phyloP scores from a whole-genome alignment of 2,797 vertebrate species.

The Capromys pilorides region DNA sequence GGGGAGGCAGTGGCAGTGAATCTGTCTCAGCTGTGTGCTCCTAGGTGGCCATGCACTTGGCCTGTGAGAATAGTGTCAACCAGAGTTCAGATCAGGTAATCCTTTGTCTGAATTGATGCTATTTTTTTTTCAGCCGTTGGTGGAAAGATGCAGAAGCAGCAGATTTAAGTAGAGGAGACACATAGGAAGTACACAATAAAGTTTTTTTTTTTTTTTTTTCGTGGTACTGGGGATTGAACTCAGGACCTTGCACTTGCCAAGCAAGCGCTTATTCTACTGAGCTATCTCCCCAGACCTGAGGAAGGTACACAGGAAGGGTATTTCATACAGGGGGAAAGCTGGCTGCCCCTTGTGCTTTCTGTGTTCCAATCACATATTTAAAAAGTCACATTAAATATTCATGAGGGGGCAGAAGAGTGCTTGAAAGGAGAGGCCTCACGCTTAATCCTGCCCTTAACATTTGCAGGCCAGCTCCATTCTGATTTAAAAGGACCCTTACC shows the following conservation, averaged over 20 bases:
- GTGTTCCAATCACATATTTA: not conserved
- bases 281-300: no score
- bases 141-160: conserved; percentile 4
- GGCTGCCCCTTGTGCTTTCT: not conserved
- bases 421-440: not conserved
- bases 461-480: not conserved
- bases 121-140: conserved; percentile 8
- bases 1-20: rapidly evolving
- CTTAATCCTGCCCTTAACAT: not conserved
- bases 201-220: no score
- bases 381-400: not conserved
- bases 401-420: not conserved
- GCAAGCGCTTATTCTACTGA: no score
- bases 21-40: not conserved
- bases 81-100: not conserved
- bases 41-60: not conserved
- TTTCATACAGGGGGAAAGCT: not conserved
- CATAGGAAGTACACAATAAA: not conserved
- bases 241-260: no score
- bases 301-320: not conserved
- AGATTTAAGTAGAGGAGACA: not conserved
- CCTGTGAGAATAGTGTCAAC: not conserved
- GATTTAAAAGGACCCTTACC: not conserved
- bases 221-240: no score
- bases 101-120: not conserved